phyloP scores from a whole-genome alignment of 2,797 vertebrate species.

The Sphenopsis melanotis region DNA sequence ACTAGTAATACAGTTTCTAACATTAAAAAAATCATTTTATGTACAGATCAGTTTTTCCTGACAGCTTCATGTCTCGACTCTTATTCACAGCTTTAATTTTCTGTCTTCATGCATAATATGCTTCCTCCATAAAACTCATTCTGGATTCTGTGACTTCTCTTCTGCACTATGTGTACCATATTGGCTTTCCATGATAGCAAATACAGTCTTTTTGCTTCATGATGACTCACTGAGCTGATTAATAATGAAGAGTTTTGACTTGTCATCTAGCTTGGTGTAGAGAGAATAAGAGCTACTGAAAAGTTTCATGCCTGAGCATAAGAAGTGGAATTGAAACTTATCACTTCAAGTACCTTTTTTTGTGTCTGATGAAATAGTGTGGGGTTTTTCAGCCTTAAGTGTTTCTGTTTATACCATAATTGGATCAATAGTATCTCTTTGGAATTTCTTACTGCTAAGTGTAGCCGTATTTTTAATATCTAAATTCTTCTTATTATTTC shows the following conservation, averaged over 20 bases:
- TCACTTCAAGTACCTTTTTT: neutral
- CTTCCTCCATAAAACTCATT: neutral
- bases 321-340: neutral
- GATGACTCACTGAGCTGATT: neutral
- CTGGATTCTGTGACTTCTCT: neutral
- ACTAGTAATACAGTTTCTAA: neutral
- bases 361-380: neutral
- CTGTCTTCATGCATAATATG: neutral
- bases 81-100: neutral
- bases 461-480: neutral
- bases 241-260: neutral
- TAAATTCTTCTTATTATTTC: neutral
- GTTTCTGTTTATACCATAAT: neutral
- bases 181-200: neutral
- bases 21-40: neutral
- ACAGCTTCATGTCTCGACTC: neutral
- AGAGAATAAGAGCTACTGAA: neutral
- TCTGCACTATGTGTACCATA: neutral
- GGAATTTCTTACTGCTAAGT: neutral
- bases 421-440: neutral
- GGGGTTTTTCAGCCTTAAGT: neutral
- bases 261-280: neutral
- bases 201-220: neutral
- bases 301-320: neutral
- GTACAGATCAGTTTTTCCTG: neutral